These are phyloP conservation scores for Glandiceps talaboti DNA, from an alignment of 53 echinoderm and acorn worm species.

Conservation along the genomic window DNA sequence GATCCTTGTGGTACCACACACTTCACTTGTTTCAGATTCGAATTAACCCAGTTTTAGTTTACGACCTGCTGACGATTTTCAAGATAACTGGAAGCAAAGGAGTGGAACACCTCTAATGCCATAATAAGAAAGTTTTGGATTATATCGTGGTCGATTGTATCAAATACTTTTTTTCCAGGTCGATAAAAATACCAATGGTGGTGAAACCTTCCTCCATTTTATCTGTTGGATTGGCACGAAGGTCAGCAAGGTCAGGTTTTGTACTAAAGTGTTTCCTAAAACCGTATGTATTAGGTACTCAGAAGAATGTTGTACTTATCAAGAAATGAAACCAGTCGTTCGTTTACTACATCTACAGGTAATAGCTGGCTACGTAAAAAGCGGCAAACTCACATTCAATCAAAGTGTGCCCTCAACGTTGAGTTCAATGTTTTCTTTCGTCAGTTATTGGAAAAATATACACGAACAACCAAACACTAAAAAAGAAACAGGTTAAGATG, in stretches of 20 bases:
- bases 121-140: constrained; percentile 1
- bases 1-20: constrained; percentile 22
- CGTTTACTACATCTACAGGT: neutral
- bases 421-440: too few species aligned
- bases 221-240: neutral
- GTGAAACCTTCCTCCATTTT: neutral
- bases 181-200: constrained; percentile 1
- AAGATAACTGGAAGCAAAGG: constrained; percentile 11
- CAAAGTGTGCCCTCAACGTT: too few species aligned
- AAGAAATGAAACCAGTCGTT: neutral
- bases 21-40: neutral
- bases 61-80: neutral
- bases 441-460: too few species aligned
- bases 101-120: constrained; percentile 5
- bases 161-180: neutral
- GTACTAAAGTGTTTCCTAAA: constrained; percentile 1
- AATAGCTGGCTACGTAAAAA: too few species aligned
- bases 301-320: neutral
- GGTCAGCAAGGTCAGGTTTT: neutral
- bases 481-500: too few species aligned
- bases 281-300: neutral
- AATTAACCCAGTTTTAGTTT: neutral
- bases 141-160: constrained; percentile 6
- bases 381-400: too few species aligned
- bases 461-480: too few species aligned